phyloP scores from a whole-genome alignment of 2,797 vertebrate species.

The Syngnathus acus region DNA sequence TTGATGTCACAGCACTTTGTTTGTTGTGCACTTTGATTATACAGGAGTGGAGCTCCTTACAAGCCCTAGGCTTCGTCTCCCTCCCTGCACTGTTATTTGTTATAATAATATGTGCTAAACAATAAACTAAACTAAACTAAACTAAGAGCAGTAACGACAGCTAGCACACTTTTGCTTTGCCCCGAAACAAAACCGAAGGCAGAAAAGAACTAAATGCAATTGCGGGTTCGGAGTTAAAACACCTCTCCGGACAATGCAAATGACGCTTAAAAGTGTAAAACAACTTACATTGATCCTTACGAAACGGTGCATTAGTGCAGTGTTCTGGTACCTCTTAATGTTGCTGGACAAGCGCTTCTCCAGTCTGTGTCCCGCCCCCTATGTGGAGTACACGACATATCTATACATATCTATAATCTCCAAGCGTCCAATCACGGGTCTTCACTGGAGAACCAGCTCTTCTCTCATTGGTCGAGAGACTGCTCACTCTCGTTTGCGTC shows the following conservation, averaged over 20 bases:
- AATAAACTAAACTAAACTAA: too few relatives aligned
- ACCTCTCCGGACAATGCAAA: neutral
- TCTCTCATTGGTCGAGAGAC: conserved; percentile 46
- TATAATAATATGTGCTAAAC: too few relatives aligned
- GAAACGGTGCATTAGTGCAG: conserved; percentile 47
- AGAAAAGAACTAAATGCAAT: conserved; percentile 19
- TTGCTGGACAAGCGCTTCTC: conserved; percentile 59
- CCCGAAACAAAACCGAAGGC: conserved; percentile 23
- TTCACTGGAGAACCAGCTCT: conserved; percentile 3
- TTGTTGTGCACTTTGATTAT: too few relatives aligned
- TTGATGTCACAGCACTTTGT: too few relatives aligned
- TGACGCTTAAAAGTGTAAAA: conserved; percentile 12
- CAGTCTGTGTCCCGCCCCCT: conserved; percentile 54
- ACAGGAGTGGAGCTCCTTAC: too few relatives aligned
- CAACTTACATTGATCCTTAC: conserved; percentile 66
- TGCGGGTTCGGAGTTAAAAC: conserved; percentile 3
- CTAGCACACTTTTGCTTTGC: conserved; percentile 8
- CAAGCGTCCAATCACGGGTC: conserved; percentile 53
- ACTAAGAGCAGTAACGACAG: conserved; percentile 33
- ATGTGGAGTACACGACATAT: conserved; percentile 55
- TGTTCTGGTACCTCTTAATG: conserved; percentile 57
- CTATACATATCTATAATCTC: conserved; percentile 58
- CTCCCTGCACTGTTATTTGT: too few relatives aligned
- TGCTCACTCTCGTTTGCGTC: conserved; percentile 35
- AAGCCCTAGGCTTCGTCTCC: too few relatives aligned